These are phyloP conservation scores for Centropristis striata DNA, from an alignment of 2,113 vertebrate genomes.

Conservation along the genomic window DNA sequence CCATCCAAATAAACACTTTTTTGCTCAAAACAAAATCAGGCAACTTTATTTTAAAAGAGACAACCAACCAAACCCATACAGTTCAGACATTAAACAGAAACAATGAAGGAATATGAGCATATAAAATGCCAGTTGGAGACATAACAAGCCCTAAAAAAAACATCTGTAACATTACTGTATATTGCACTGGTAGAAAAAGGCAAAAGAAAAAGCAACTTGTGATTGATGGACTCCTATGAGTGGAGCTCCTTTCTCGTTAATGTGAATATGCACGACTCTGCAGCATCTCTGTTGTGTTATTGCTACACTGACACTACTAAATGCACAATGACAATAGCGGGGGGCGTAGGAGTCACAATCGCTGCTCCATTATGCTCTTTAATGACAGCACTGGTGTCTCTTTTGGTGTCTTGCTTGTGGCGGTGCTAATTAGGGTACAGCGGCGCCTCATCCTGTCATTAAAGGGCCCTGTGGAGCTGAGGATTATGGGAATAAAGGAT, in stretches of 20 bases:
- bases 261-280: neutral
- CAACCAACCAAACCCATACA: constrained; percentile 28
- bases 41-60: constrained; percentile 65
- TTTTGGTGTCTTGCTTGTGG: constrained; percentile 23
- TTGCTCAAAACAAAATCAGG: constrained; percentile 48
- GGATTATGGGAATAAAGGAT: constrained; percentile 16
- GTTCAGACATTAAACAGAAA: constrained; percentile 34
- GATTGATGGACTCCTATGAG: constrained; percentile 7
- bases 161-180: constrained; percentile 18
- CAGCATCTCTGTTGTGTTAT: constrained; percentile 25
- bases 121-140: constrained; percentile 25
- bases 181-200: constrained; percentile 59
- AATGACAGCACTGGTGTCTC: constrained; percentile 37
- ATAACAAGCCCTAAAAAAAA: constrained; percentile 1
- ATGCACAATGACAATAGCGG: constrained; percentile 13
- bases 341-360: constrained; percentile 25
- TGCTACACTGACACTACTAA: constrained; percentile 35
- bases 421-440: constrained; percentile 34
- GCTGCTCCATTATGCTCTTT: constrained; percentile 33
- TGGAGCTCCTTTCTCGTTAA: neutral
- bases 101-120: constrained; percentile 1
- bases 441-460: constrained; percentile 38
- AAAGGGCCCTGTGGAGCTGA: constrained; percentile 15
- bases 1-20: neutral
- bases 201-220: constrained; percentile 41